phyloP scores from a whole-genome alignment of 2,797 vertebrate species.

The Graptemys geographica region DNA sequence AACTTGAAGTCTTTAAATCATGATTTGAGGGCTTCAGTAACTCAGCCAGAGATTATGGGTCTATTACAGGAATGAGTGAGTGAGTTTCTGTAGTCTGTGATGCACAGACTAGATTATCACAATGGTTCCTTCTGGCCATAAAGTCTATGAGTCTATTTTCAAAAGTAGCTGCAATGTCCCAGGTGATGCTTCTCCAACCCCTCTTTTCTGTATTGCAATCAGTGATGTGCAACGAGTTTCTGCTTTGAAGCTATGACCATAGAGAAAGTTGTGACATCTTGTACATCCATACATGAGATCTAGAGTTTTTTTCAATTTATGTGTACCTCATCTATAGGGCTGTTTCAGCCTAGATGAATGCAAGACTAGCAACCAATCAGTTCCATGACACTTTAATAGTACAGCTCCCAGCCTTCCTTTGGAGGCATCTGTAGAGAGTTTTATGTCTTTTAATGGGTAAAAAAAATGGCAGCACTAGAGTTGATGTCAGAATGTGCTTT shows the following conservation, averaged over 20 bases:
- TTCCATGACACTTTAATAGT: neutral
- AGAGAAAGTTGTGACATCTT: neutral
- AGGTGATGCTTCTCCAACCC: neutral
- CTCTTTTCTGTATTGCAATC: neutral
- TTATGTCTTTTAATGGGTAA: neutral
- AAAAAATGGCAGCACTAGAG: neutral
- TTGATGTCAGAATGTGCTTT: neutral
- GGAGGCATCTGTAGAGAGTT: neutral
- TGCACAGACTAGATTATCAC: neutral
- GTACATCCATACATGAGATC: neutral
- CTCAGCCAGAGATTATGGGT: neutral
- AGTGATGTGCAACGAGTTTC: neutral
- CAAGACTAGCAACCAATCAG: neutral
- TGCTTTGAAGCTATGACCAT: neutral
- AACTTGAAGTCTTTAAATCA: too few species aligned
- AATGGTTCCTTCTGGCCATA: neutral
- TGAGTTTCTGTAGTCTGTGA: neutral
- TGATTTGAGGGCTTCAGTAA: too few species aligned
- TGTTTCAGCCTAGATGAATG: neutral
- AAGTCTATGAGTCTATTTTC: neutral
- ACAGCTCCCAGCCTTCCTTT: neutral
- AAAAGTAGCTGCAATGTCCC: neutral
- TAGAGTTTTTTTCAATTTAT: neutral
- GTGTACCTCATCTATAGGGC: neutral
- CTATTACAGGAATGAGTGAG: neutral